Base-by-base conservation (phyloP, 2,888 invertebrate species). In the Willowsia nigromaculata region DNA sequence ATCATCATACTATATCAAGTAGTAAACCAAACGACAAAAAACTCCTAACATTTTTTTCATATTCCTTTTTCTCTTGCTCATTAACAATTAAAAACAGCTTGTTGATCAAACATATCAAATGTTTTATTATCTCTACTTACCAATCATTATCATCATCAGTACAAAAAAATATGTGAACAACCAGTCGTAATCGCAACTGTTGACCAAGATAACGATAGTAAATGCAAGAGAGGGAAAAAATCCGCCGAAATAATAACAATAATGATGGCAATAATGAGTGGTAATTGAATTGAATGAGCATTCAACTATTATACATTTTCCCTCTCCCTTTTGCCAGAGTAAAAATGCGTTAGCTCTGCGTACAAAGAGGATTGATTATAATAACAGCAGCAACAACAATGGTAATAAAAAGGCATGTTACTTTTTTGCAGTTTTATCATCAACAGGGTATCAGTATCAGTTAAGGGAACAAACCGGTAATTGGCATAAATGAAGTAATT, bases 401-500 rank as follows among this genome's bases (percentile, higher is more conserved):
- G 18, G 50, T 22, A 76, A 76, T 76, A 76, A 76, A 71, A 76
- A 50, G 33, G 47, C 76, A 76, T 76, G 76, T 76, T 25, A 43
- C 11, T 30, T 50, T 76, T 47, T 27, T 30, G 15, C 50, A 50
- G 76, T 76, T 27, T 76, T 76, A 76, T 76, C 76, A 76, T 71
- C 37, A 47, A 27, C 15, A 47, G 6, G 37, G 47, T 76, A 76
- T 47, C 76, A 37, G 43, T 53, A 59, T 27, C 56, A 33, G 82
- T 82, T 43, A 62, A 82, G 65, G 62, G 50, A 37, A 53, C 71
- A 68, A 71, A 85, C 74, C 84, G 84, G 84, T 85, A 85, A 85
- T 85, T 81, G 74, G 71, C 53, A 84, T 85, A 85, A 74, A 85
- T 74, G 74, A 85, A 85, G 84, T 85, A 85, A 85, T 74, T 85